Base-by-base conservation (phyloP, 2,113 vertebrate species). In the Rhinopithecus roxellana region DNA sequence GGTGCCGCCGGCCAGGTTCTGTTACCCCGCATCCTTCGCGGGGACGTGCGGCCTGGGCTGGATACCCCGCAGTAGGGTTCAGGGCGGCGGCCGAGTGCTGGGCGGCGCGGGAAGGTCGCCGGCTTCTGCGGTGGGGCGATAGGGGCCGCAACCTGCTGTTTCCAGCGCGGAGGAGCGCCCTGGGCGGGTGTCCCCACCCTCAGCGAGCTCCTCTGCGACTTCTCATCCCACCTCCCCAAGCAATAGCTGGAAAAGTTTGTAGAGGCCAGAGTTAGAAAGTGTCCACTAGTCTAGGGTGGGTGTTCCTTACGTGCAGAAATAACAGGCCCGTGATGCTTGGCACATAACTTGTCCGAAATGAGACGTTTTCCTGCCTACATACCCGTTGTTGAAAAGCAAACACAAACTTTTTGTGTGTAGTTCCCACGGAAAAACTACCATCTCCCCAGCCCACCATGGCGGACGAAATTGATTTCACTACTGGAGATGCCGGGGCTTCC, bases 401-500 rank as follows among this genome's bases (percentile, higher is more conserved):
- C 64, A 23, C 85, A 96, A 97, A 97, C 94, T 98, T 97, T 97
- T 84, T 83, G 59, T 90, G 27, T 88, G 27, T 88, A 96, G 95
- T 77, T 87, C 70, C 87, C 38, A 75, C 17, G 79, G 82, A 57
- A 55, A 75, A 92, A 78, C 40, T 38, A 6, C 74, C 84, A n/a
- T 91, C 94, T 50, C 96, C 98, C 98, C 97, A 98, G 97, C 94
- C 95, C 98, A 99, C 98, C 98, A 99, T 99, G 99, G 99, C 99
- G 96, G 99, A 99, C 98, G 99, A 99, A 98, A 98, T 99, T 87
- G 99, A 99, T 98, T 99, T 99, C 98, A 98, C 98, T 86, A 99
- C 99, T 79, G 99, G 99, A 57, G 99, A 99, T 98, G 99, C 99
- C 70, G 99, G 99, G 96, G 99, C 99, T 97, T 99, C 99, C 97